Percentiles rank a stretch among this genome's conserved stretches.
Conservation (phyloP, 1,140 invertebrate genomes). For the Octopus sinensis region DNA sequence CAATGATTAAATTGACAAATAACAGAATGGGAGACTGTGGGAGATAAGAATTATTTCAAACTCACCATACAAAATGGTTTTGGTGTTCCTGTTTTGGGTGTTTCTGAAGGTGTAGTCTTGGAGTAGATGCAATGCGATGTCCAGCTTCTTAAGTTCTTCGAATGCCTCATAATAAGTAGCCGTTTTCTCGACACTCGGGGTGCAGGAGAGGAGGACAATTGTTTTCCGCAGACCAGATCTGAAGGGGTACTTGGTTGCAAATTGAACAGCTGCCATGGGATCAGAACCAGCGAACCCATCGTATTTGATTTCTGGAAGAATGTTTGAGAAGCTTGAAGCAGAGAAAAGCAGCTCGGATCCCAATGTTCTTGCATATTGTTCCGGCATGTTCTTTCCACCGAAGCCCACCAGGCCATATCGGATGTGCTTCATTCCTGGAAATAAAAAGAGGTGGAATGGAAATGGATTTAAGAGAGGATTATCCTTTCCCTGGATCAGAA, state of each 20-base stretch:
- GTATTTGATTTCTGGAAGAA: conserved; percentile 17
- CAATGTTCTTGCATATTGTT: background rate
- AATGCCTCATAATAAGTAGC: too few species aligned
- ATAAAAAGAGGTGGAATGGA: conserved; percentile 10
- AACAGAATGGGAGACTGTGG: too few species aligned
- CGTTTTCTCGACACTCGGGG: background rate
- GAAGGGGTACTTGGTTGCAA: conserved; percentile 73
- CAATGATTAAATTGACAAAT: too few species aligned
- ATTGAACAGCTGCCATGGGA: conserved; percentile 69
- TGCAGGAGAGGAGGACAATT: conserved; percentile 77
- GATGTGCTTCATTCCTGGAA: conserved; percentile 49
- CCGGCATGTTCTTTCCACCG: conserved; percentile 63
- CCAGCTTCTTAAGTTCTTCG: conserved; percentile 56
- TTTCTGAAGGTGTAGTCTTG: conserved; percentile 60
- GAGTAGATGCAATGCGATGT: conserved; percentile 77
- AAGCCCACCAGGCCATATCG: conserved; percentile 78
- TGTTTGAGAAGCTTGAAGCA: background rate
- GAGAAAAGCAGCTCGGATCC: background rate
- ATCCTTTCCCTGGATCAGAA: background rate
- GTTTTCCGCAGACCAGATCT: conserved; percentile 81
- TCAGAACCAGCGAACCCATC: conserved; percentile 28
- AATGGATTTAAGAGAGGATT: background rate
- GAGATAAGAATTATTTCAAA: background rate
- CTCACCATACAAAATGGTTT: conserved; percentile 15
- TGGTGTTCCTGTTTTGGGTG: conserved; percentile 28